Evolutionary conservation across 1,140 invertebrate species (phyloP).

Genomic region (Scaptomyza montana): DNA sequence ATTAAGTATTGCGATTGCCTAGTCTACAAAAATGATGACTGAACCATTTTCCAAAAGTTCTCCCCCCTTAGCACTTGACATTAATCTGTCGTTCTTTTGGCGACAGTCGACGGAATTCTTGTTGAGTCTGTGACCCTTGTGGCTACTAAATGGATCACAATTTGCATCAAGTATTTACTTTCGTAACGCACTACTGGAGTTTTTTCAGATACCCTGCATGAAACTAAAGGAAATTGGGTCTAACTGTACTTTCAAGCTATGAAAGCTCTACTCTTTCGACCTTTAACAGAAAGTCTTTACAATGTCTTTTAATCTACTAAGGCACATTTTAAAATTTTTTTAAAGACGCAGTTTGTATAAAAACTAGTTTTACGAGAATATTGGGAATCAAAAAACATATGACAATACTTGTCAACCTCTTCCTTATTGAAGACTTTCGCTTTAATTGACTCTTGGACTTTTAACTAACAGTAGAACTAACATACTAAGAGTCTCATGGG

Average conservation of each 20-base stretch:
- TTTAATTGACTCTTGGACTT: neutral
- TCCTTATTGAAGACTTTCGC: neutral
- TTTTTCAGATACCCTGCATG: neutral
- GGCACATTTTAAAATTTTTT: no score
- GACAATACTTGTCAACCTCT: no score
- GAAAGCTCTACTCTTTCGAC: no score
- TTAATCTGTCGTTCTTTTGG: constrained; percentile 17
- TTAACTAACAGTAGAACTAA: no score
- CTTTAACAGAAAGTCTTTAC: no score
- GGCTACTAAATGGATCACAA: neutral
- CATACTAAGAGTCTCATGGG: no score
- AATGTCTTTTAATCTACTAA: no score
- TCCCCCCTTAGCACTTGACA: neutral
- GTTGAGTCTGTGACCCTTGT: neutral
- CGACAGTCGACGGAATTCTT: constrained; percentile 20
- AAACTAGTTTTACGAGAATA: no score
- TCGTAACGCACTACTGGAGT: neutral
- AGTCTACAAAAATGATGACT: constrained; percentile 30
- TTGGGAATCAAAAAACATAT: no score
- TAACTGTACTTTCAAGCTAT: no score
- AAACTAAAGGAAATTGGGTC: neutral
- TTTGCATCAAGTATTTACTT: constrained; percentile 12
- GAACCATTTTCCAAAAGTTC: neutral
- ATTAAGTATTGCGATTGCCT: neutral
- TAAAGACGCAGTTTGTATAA: no score